Evolutionary conservation across 2,888 invertebrate genomes (phyloP).

Genomic region (Eupithecia centaureata): DNA sequence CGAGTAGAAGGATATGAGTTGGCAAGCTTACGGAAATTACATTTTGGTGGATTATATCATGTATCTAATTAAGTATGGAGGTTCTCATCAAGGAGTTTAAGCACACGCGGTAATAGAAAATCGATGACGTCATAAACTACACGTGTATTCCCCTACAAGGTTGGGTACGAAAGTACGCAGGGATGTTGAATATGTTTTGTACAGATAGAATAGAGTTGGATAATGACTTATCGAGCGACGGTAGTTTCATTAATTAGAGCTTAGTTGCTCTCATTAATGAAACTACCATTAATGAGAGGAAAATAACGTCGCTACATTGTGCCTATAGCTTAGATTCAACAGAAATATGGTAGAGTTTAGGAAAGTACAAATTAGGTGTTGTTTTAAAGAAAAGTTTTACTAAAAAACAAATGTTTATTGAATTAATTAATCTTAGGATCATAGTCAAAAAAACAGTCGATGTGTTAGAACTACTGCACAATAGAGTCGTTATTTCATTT

Average conservation of each 20-base stretch:
- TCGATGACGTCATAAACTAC: slow-evolving; percentile 56
- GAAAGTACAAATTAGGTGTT: not conserved
- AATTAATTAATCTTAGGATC: no score
- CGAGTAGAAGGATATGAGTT: not conserved
- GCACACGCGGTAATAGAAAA: slow-evolving; percentile 64
- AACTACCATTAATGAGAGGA: no score
- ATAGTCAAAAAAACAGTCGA: no score
- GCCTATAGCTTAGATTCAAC: no score
- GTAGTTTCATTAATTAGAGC: not conserved
- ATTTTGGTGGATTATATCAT: slow-evolving; percentile 67
- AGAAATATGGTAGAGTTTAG: not conserved
- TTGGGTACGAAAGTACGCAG: not conserved
- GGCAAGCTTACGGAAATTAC: slow-evolving; percentile 63
- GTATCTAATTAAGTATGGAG: slow-evolving; percentile 72
- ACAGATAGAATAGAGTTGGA: not conserved
- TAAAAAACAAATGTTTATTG: no score
- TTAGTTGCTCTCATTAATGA: not conserved
- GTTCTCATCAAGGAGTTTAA: slow-evolving; percentile 57
- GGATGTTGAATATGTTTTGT: not conserved
- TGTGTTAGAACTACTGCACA: no score
- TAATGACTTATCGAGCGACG: not conserved
- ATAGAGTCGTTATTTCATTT: no score
- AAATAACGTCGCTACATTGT: no score
- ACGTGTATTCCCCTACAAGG: not conserved
- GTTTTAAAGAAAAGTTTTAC: no score